Evolutionary conservation across 2,888 invertebrate genomes (phyloP).

Genomic region (Parthenolecanium corni): DNA sequence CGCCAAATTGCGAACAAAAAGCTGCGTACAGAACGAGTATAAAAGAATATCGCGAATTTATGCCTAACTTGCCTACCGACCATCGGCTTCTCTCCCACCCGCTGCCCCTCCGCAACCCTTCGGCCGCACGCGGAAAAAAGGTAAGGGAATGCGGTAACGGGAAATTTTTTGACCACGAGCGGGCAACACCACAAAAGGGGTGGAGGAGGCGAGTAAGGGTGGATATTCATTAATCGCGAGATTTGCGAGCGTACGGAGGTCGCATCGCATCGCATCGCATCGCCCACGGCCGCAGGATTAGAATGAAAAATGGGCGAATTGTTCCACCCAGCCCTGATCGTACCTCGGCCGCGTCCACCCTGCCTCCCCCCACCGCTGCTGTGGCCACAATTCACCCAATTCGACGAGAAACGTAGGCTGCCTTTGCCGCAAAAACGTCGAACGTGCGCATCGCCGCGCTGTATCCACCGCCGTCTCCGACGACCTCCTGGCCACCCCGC

Average conservation of each 20-base stretch:
- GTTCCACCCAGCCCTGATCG: slow-evolving; percentile 3
- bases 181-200: too few species aligned
- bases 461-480: neutral
- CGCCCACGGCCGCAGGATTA: slow-evolving; percentile 17
- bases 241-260: slow-evolving; percentile 10
- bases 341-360: neutral
- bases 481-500: neutral
- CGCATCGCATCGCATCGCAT: neutral
- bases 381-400: slow-evolving; percentile 19
- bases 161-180: neutral
- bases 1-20: too few species aligned
- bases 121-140: neutral
- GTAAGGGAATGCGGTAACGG: neutral
- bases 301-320: neutral
- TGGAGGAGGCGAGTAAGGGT: neutral
- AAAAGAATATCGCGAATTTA: too few species aligned
- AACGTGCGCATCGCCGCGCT: neutral
- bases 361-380: neutral
- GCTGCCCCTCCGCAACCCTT: neutral
- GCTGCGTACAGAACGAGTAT: too few species aligned
- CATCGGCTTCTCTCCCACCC: neutral
- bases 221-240: slow-evolving; percentile 19
- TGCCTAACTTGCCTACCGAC: too few species aligned
- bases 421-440: too few species aligned
- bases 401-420: neutral